Evolutionary conservation across 1,140 invertebrate genomes (phyloP).

Genomic region (Mactra quadrangularis): DNA sequence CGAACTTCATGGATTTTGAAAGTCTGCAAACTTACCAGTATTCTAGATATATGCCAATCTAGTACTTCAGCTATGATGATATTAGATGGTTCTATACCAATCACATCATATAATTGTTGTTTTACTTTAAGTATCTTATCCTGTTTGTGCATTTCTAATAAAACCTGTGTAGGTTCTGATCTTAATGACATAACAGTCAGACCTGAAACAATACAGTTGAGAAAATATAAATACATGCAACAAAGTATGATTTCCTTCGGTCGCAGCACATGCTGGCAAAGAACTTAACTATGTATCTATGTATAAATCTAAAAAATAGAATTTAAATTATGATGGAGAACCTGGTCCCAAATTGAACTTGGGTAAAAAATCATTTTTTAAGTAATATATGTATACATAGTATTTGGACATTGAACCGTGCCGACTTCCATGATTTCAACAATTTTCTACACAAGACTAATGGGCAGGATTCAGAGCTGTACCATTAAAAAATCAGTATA

Average conservation of each 20-base stretch:
- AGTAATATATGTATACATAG: too few relatives aligned
- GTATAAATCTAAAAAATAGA: neutral
- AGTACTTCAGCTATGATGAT: constrained; percentile 88
- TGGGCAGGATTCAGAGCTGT: too few relatives aligned
- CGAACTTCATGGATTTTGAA: too few relatives aligned
- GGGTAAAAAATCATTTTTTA: too few relatives aligned
- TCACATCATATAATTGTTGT: constrained; percentile 83
- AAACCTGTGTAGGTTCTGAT: constrained; percentile 84
- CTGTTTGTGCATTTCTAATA: constrained; percentile 87
- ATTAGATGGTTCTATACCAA: constrained; percentile 80
- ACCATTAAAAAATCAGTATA: too few relatives aligned
- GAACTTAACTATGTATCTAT: neutral
- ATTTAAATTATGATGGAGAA: too few relatives aligned
- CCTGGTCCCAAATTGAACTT: too few relatives aligned
- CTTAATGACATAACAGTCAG: constrained; percentile 86
- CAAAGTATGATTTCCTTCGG: too few relatives aligned
- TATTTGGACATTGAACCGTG: too few relatives aligned
- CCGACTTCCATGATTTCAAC: too few relatives aligned
- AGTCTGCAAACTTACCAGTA: constrained; percentile 84
- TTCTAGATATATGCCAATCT: constrained; percentile 87
- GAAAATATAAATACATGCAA: neutral
- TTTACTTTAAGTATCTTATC: constrained; percentile 87
- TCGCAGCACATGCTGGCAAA: too few relatives aligned
- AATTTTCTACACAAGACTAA: too few relatives aligned
- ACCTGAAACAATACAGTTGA: constrained; percentile 80